Evolutionary conservation across 2,113 vertebrate species (phyloP).

Genomic region (Oxyruncus cristatus): DNA sequence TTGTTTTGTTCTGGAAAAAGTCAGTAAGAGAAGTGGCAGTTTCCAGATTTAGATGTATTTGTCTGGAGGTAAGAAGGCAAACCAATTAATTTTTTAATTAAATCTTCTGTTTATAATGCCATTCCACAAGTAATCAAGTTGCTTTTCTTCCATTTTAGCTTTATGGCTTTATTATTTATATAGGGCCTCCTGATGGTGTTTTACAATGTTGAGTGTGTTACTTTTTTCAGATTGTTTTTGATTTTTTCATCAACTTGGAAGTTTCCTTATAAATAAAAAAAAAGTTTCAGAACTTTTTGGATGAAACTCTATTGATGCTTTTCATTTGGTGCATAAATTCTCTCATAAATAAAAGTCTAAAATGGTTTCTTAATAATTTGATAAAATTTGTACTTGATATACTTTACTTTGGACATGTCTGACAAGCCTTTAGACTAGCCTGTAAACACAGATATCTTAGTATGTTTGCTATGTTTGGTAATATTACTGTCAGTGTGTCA

Average conservation of each 20-base stretch:
- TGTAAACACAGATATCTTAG: background rate
- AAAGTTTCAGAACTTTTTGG: background rate
- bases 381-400: background rate
- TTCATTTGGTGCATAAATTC: background rate
- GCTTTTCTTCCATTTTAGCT: background rate
- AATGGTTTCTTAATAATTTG: rapidly evolving
- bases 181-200: background rate
- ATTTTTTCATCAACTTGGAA: background rate
- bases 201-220: background rate
- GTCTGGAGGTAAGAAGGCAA: background rate
- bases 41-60: background rate
- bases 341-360: background rate
- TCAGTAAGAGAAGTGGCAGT: background rate
- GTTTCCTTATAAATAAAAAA: background rate
- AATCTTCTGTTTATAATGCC: background rate
- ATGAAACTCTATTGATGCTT: background rate
- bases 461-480: background rate
- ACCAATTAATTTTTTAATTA: background rate
- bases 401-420: background rate
- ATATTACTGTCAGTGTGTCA: background rate
- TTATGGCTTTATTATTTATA: background rate
- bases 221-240: background rate
- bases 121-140: background rate
- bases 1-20: background rate
- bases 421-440: background rate